Evolutionary conservation across 2,113 vertebrate genomes (phyloP).

Genomic region (Amia ocellicauda): DNA sequence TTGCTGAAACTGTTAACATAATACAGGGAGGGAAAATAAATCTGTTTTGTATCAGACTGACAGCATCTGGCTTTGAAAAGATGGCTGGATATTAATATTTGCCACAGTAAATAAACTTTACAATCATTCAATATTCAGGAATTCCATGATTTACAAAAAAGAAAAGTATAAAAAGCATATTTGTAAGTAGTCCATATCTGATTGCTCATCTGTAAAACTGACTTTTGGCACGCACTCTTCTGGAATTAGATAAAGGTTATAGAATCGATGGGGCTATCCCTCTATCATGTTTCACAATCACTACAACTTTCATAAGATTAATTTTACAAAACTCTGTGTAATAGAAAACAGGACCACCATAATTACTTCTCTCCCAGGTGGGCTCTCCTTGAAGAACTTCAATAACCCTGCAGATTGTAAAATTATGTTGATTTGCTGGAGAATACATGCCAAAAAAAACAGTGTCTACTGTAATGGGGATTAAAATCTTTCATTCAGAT

Average conservation of each 20-base stretch:
- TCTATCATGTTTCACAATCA: neutral
- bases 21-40: slow-evolving; percentile 18
- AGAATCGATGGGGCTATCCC: neutral
- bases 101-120: slow-evolving; percentile 24
- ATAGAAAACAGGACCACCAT: neutral
- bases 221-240: neutral
- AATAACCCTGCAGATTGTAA: slow-evolving; percentile 6
- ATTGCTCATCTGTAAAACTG: neutral
- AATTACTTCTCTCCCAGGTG: neutral
- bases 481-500: too few species aligned
- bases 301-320: neutral
- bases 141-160: slow-evolving; percentile 30
- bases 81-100: slow-evolving; percentile 31
- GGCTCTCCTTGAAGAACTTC: slow-evolving; percentile 7
- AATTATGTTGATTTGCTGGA: slow-evolving; percentile 4
- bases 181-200: neutral
- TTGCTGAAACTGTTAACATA: slow-evolving; percentile 33
- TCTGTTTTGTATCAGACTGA: slow-evolving; percentile 47
- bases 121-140: slow-evolving; percentile 21
- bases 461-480: neutral
- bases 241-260: neutral
- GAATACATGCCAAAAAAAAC: neutral
- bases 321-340: neutral
- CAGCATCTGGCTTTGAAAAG: slow-evolving; percentile 43
- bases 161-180: neutral